phyloP scores from a whole-genome alignment of 2,113 vertebrate species.

The Dipodomys merriami region DNA sequence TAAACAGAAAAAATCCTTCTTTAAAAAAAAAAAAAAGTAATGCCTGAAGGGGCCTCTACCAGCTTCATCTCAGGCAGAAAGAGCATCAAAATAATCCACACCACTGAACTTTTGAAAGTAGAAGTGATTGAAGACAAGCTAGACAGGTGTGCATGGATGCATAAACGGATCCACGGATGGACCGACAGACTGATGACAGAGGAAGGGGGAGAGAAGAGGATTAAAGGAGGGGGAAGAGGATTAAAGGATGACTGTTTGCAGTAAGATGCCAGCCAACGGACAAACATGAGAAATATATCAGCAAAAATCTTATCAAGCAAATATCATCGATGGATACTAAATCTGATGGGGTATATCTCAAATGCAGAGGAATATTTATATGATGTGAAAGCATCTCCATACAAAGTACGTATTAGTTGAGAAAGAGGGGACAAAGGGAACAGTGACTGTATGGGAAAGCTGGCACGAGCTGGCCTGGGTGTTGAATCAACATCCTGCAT shows the following conservation, averaged over 20 bases:
- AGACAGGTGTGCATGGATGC: no score
- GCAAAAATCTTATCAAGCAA: neutral
- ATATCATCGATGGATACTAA: neutral
- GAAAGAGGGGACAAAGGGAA: neutral
- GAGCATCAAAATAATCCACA: neutral
- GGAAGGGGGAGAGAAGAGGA: neutral
- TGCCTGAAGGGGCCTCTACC: neutral
- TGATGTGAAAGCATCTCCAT: neutral
- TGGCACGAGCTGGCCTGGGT: neutral
- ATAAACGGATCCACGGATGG: no score
- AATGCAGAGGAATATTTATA: neutral
- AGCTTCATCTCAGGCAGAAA: neutral
- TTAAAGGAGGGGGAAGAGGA: neutral
- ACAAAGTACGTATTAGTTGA: neutral
- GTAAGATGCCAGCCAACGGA: neutral
- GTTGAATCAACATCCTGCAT: neutral
- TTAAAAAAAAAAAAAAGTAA: neutral
- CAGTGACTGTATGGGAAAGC: neutral
- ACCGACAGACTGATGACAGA: accelerated
- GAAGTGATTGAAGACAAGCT: neutral
- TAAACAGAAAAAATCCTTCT: no score
- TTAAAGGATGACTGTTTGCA: neutral
- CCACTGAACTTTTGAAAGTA: neutral
- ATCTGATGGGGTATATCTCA: neutral
- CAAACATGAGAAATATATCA: accelerated